Evolutionary conservation across 2,888 invertebrate genomes (phyloP), one percentile per base, ranked within the genome.

Genomic region (Harpagoxenus sublaevis): DNA sequence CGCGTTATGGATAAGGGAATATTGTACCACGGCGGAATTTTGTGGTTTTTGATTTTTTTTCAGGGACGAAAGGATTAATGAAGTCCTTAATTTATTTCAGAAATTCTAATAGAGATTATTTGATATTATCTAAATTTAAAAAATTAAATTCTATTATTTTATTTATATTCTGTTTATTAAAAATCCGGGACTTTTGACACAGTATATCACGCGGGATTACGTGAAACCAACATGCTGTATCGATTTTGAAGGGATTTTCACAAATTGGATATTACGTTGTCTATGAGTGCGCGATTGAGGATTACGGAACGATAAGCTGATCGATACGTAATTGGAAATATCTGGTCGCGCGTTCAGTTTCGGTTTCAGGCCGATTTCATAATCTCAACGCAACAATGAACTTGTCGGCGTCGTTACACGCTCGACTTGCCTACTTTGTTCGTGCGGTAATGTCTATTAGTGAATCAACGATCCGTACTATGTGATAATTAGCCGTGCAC

Each of bases 251-350:
- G 84, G 86, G 86, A 89, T 89, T 88, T 81, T 85, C 88, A 65
- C 48, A 84, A 78, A 60, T 57, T 85, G 87, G 85, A 86, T 88
- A 86, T 88, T 86, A 87, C 79, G 87, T 83, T 73, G 87, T 89
- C 90, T 89, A 88, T 86, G 86, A 89, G 82, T 86, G 88, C 85
- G 42, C 87, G 87, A 89, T 90, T 88, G 88, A 85, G 91, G 89
- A 91, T 90, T 89, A 91, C 86, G 83, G 84, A 70, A 83, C 87
- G 85, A 87, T 88, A 90, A 91, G 90, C 89, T 87, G 86, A 89
- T 84, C 83, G 85, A 84, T 84, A 84, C 86, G 88, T 90, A 89
- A 90, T 90, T 89, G 91, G 90, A 91, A 92, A 91, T 91, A 88
- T 88, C 87, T 88, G 86, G 75, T 82, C 86, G 89, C 86, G 71